Percentiles rank a stretch among this genome's conserved stretches.
phyloP scores from a whole-genome alignment of 2,113 vertebrate species.

The Perccottus glenii region DNA sequence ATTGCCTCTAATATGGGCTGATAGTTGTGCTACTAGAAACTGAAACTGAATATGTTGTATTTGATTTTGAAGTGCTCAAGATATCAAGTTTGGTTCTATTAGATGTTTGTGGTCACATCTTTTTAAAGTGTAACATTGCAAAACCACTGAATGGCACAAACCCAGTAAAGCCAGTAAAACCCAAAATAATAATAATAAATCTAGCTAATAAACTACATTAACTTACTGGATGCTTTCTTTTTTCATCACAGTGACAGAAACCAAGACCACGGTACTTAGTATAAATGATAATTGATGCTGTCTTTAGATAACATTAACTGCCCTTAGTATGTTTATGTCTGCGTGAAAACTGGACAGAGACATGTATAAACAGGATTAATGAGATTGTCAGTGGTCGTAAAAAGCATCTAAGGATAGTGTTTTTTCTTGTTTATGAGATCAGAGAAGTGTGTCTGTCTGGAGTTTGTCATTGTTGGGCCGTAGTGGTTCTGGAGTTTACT shows the following conservation, averaged over 20 bases:
- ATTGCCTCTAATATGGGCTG: too few species aligned
- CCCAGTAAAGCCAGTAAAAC: too few species aligned
- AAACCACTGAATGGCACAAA: too few species aligned
- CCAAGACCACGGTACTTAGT: neutral
- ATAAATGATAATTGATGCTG: neutral
- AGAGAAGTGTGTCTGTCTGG: neutral
- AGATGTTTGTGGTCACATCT: too few species aligned
- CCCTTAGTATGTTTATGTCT: constrained; percentile 1
- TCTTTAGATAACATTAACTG: neutral
- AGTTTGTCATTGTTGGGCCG: neutral
- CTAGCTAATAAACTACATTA: too few species aligned
- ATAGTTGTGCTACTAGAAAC: too few species aligned
- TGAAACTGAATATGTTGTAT: too few species aligned
- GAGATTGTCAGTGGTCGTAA: constrained; percentile 4
- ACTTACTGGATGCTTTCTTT: neutral
- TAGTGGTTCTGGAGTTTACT: neutral
- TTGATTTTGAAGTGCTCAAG: too few species aligned
- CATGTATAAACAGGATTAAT: constrained; percentile 11
- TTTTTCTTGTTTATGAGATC: constrained; percentile 1
- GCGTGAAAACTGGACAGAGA: neutral
- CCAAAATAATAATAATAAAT: too few species aligned
- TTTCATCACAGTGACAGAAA: neutral
- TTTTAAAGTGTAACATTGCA: too few species aligned
- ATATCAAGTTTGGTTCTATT: too few species aligned
- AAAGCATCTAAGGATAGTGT: neutral